A percentile compares a stretch with the other conserved stretches of the same genome.
Evolutionary conservation across 1,140 invertebrate genomes (phyloP).

Genomic region (Micrasema minimum): DNA sequence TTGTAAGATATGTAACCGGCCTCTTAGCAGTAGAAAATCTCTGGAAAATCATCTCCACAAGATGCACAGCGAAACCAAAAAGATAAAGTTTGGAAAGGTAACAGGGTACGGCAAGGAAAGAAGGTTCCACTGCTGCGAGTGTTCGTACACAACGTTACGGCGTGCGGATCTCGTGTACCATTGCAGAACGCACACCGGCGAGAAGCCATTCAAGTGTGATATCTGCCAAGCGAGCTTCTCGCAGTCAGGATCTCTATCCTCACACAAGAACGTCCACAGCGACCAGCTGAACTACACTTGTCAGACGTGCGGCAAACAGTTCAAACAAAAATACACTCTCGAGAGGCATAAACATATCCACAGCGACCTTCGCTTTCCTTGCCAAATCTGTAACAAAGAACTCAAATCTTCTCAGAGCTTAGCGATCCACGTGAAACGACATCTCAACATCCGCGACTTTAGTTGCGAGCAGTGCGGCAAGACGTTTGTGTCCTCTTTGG

Average conservation of each 20-base stretch:
- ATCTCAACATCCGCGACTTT: slow-evolving; percentile 63
- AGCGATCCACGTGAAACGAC: slow-evolving; percentile 60
- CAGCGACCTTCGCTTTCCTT: slow-evolving; percentile 56
- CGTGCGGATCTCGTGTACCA: slow-evolving; percentile 64
- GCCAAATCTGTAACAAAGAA: slow-evolving; percentile 58
- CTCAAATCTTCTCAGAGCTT: slow-evolving; percentile 61
- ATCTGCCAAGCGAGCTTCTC: slow-evolving; percentile 71
- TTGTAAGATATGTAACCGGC: slow-evolving; percentile 39
- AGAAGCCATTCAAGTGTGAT: slow-evolving; percentile 60
- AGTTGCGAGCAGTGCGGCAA: slow-evolving; percentile 64
- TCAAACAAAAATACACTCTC: slow-evolving; percentile 65
- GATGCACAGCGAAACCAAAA: slow-evolving; percentile 52
- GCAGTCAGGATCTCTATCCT: slow-evolving; percentile 63
- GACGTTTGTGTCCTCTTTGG: slow-evolving; percentile 62
- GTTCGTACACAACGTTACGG: slow-evolving; percentile 61
- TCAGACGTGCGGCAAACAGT: slow-evolving; percentile 71
- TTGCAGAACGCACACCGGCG: slow-evolving; percentile 66
- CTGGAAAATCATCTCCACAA: slow-evolving; percentile 35
- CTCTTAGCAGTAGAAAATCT: slow-evolving; percentile 29
- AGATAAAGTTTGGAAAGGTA: slow-evolving; percentile 34
- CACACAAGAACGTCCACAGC: slow-evolving; percentile 66
- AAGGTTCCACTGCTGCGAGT: slow-evolving; percentile 60
- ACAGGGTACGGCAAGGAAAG: slow-evolving; percentile 57
- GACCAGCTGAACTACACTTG: slow-evolving; percentile 67
- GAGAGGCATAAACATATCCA: slow-evolving; percentile 62